Percentiles rank a stretch among this genome's conserved stretches.
Conservation (phyloP, 1,140 invertebrate genomes). For the Trialeurodes vaporariorum region DNA sequence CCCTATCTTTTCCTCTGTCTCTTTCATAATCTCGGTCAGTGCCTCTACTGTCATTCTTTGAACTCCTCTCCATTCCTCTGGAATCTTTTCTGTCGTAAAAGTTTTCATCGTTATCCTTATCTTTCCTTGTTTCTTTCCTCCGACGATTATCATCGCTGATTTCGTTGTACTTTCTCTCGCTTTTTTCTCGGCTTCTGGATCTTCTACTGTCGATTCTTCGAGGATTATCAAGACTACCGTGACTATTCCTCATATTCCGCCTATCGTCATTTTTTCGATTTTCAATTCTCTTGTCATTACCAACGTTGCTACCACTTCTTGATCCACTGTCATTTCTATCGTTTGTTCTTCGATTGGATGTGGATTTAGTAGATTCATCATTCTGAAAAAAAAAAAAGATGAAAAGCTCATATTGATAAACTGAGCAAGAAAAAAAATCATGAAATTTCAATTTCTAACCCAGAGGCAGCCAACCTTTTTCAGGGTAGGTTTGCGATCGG, state of each 20-base stretch:
- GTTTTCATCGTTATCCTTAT: too few relatives aligned
- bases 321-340: too few relatives aligned
- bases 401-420: too few relatives aligned
- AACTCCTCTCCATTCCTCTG: conserved; percentile 12
- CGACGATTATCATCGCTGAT: conserved; percentile 1
- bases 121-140: too few relatives aligned
- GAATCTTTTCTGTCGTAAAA: conserved; percentile 10
- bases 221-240: background rate
- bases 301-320: too few relatives aligned
- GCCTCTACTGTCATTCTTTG: conserved; percentile 11
- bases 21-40: conserved; percentile 14
- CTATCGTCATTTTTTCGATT: conserved; percentile 13
- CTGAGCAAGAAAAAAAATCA: too few relatives aligned
- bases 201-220: background rate
- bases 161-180: background rate
- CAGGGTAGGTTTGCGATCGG: background rate
- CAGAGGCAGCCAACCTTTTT: background rate
- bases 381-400: too few relatives aligned
- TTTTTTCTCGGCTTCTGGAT: background rate
- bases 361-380: too few relatives aligned
- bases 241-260: conserved; percentile 6
- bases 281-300: conserved; percentile 11
- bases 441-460: too few relatives aligned
- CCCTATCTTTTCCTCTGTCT: conserved; percentile 14
- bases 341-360: too few relatives aligned